These are phyloP conservation scores for Hypsopygia costalis DNA, from an alignment of 2,888 invertebrate genomes.

Conservation along the genomic window DNA sequence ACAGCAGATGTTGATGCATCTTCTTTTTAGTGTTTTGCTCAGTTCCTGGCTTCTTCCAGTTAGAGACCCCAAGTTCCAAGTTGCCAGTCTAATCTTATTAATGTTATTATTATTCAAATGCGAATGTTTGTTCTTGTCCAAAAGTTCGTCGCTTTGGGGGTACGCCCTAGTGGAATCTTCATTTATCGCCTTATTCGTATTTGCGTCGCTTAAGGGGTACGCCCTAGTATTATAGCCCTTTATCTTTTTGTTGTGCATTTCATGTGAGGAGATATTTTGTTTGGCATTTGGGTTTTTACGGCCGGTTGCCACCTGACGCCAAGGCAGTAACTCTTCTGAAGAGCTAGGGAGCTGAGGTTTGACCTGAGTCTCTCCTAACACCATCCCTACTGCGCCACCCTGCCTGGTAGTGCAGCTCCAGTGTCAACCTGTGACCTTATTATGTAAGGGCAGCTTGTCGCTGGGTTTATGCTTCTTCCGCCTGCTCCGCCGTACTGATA, in stretches of 20 bases:
- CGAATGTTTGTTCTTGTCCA: neutral
- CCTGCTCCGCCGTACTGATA: slow-evolving; percentile 9
- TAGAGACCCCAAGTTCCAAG: neutral
- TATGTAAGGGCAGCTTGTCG: slow-evolving; percentile 8
- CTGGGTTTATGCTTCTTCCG: slow-evolving; percentile 7
- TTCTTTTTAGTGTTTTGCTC: neutral
- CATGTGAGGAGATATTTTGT: slow-evolving; percentile 1
- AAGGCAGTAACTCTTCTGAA: slow-evolving; percentile 8
- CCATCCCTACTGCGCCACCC: slow-evolving; percentile 7
- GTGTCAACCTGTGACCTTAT: slow-evolving; percentile 7
- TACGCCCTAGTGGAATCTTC: no score
- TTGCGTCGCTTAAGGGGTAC: no score
- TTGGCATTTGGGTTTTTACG: slow-evolving; percentile 16
- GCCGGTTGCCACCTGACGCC: slow-evolving; percentile 16
- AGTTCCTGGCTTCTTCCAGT: neutral
- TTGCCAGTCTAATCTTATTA: neutral
- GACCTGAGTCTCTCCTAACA: slow-evolving; percentile 9
- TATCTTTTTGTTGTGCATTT: neutral
- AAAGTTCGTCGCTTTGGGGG: neutral
- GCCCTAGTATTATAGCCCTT: no score
- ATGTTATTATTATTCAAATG: neutral
- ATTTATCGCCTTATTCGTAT: no score
- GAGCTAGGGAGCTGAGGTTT: slow-evolving; percentile 13
- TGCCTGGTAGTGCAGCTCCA: slow-evolving; percentile 6
- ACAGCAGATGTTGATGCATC: no score